A percentile compares a stretch with the other conserved stretches of the same genome.
Conservation (phyloP, 2,888 invertebrate species). For the Nectonema munidae region DNA sequence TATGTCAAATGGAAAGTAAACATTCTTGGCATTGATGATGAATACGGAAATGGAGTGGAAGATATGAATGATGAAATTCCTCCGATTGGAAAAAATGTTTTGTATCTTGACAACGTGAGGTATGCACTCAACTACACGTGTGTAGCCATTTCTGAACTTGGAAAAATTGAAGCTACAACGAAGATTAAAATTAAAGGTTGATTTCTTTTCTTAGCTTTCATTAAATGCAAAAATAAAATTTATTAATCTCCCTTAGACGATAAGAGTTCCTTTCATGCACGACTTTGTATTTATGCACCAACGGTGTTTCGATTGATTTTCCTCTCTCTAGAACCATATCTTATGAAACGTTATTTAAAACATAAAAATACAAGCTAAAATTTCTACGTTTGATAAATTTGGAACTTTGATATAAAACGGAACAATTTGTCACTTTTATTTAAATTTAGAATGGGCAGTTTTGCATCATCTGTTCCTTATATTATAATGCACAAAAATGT, state of each 20-base stretch:
- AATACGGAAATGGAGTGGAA: not conserved
- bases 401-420: too few species aligned
- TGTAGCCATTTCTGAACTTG: constrained; percentile 65
- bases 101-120: constrained; percentile 48
- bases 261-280: too few species aligned
- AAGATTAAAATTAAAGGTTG: constrained; percentile 76
- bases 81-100: constrained; percentile 38
- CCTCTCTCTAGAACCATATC: too few species aligned
- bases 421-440: too few species aligned
- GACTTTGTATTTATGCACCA: too few species aligned
- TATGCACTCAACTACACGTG: constrained; percentile 87
- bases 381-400: too few species aligned
- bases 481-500: too few species aligned
- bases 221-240: not conserved
- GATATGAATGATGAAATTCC: constrained; percentile 17
- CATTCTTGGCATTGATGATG: not conserved
- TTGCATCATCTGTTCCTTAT: too few species aligned
- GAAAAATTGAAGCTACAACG: constrained; percentile 52
- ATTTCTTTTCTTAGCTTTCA: not conserved
- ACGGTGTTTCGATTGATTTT: constrained; percentile 44
- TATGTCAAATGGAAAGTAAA: constrained; percentile 36
- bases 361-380: too few species aligned
- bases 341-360: too few species aligned
- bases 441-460: too few species aligned
- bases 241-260: too few species aligned